Conservation (phyloP, 2,797 vertebrate species). For the Enteromius trimaculatus region DNA sequence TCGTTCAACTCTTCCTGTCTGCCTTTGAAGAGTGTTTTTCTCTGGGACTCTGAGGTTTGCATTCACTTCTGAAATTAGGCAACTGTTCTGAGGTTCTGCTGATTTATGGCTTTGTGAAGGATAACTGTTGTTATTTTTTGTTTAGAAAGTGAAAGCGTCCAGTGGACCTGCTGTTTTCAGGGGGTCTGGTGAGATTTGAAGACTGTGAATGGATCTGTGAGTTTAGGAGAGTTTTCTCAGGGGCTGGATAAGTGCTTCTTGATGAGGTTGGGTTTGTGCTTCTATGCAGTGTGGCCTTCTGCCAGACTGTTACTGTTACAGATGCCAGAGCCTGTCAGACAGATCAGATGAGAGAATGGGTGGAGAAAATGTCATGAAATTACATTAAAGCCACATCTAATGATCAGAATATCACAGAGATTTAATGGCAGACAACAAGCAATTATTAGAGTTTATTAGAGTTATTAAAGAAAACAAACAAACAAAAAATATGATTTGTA, state of each 20-base stretch:
- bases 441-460: not conserved
- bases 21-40: conserved; percentile 34
- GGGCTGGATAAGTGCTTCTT: not conserved
- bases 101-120: conserved; percentile 26
- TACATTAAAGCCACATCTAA: not conserved
- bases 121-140: not conserved
- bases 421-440: not conserved
- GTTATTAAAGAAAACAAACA: not conserved
- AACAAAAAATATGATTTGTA: not conserved
- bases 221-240: not conserved
- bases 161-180: not conserved
- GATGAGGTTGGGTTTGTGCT: conserved; percentile 21
- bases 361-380: not conserved
- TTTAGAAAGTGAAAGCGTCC: conserved; percentile 12
- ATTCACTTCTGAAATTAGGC: conserved; percentile 25
- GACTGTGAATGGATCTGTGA: not conserved
- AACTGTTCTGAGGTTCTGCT: conserved; percentile 10
- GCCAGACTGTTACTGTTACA: not conserved
- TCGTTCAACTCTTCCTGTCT: not conserved
- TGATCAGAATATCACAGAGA: not conserved
- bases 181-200: not conserved
- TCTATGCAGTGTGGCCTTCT: not conserved
- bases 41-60: not conserved
- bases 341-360: not conserved
- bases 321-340: not conserved